Base-by-base conservation (phyloP, 2,888 invertebrate species). In the Yponomeuta plumbellus region DNA sequence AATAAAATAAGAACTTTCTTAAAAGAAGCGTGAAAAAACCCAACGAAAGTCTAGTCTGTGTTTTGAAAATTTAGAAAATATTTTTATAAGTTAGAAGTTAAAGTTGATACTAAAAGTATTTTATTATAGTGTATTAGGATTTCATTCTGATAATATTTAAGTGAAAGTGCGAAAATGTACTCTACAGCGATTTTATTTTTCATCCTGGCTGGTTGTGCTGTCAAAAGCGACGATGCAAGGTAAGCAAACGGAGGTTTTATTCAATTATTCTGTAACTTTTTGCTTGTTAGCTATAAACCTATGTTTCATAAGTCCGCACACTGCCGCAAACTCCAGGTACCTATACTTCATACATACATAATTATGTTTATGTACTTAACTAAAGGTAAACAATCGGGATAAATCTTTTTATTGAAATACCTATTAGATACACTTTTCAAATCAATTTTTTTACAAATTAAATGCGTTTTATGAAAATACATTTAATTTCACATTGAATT, bases 131-230 rank as follows among this genome's bases (percentile, higher is more conserved):
- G 59, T 11, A 13, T 13, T 11, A 21, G 5, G 20, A 73, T 71
- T 79, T 78, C 77, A 78, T 81, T 81, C 71, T 8, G 34, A 71
- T 76, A 69, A 63, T 39, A 20, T 22, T 17, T 11, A 26, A 26
- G 17, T 61, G 10, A 40, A 63, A 20, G 21, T 63, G 44, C 22
- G 1, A 63, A 44, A 63, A 66, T 56, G 56, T 44, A 39, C 20
- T 67, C 67, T 68, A 68, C 61, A 56, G 23, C 66, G 21, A 22
- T 70, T 17, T 40, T 70, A 58, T 65, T 69, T 59, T 69, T 69
- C 26, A 65, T 70, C 40, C 61, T 70, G 44, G 67, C 67, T 26
- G 67, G 69, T 11, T 70, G 58, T 59, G 67, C 68, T 52, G 69
- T 70, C n/a, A 66, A 66, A 22, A 68, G 68, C n/a, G 70, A 70